A percentile compares a stretch with the other conserved stretches of the same genome.
Evolutionary conservation across 2,113 vertebrate species (phyloP).

Genomic region (Natator depressus): DNA sequence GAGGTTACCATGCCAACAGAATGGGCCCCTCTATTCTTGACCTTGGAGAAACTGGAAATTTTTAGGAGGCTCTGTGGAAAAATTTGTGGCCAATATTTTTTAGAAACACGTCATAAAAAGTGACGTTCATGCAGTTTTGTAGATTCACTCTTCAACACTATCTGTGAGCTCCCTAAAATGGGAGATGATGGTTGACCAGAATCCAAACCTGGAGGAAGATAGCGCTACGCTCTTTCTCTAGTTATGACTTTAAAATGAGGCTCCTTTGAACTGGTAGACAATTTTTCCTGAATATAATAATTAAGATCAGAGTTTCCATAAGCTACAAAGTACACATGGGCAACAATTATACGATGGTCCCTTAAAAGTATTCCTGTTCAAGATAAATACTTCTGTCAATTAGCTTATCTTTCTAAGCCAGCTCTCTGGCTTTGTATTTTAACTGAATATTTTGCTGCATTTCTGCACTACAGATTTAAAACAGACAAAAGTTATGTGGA

Average conservation of each 20-base stretch:
- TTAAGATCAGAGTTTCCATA: conserved; percentile 49
- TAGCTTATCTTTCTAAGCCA: neutral
- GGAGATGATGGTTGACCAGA: neutral
- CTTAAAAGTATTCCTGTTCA: conserved; percentile 42
- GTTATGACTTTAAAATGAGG: neutral
- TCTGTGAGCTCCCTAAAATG: neutral
- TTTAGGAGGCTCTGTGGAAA: accelerated
- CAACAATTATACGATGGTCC: conserved; percentile 6
- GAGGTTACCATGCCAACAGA: accelerated
- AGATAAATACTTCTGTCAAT: neutral
- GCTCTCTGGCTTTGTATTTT: conserved; percentile 32
- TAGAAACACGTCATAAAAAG: neutral
- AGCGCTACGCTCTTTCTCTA: neutral
- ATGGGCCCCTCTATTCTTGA: neutral
- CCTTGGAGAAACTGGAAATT: neutral
- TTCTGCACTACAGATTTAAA: conserved; percentile 33
- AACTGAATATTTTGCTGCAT: conserved; percentile 2
- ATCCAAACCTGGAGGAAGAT: neutral
- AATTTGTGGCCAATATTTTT: neutral
- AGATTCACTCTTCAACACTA: neutral
- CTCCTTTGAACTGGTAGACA: conserved; percentile 1
- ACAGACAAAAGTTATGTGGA: neutral
- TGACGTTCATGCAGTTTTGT: neutral
- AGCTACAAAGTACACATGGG: conserved; percentile 17
- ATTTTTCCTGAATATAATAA: conserved; percentile 2